Evolutionary conservation across 2,113 vertebrate genomes (phyloP).

Genomic region (Tachysurus vachellii): DNA sequence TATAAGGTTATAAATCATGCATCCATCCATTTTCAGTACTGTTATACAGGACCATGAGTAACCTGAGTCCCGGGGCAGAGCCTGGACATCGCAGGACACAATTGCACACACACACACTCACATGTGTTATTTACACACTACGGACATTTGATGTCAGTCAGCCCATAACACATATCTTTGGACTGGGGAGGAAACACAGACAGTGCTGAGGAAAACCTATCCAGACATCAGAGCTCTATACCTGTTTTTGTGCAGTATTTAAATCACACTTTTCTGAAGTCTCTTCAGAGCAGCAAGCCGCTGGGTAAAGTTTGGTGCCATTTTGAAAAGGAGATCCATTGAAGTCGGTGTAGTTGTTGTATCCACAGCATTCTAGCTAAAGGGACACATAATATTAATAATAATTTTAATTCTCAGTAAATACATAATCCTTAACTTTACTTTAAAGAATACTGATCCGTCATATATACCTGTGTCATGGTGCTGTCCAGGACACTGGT

Average conservation of each 20-base stretch:
- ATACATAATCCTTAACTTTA: neutral
- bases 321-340: conserved; percentile 44
- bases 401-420: neutral
- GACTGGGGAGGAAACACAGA: too few relatives aligned
- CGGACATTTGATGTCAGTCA: too few relatives aligned
- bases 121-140: too few relatives aligned
- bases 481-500: conserved; percentile 59
- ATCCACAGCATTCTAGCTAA: conserved; percentile 64
- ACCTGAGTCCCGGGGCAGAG: too few relatives aligned
- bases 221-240: neutral
- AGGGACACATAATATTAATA: neutral
- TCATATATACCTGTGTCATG: conserved; percentile 62
- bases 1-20: neutral
- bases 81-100: too few relatives aligned
- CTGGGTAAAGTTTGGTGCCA: neutral
- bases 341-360: conserved; percentile 60
- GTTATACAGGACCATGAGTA: too few relatives aligned
- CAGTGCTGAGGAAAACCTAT: too few relatives aligned
- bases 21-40: too few relatives aligned
- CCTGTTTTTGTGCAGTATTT: rapidly evolving
- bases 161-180: too few relatives aligned
- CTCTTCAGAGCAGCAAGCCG: neutral
- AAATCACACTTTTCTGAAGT: rapidly evolving
- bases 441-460: neutral
- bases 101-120: too few relatives aligned